These are phyloP conservation scores for Nesidiocoris tenuis DNA, from an alignment of 2,888 invertebrate species.

Conservation along the genomic window DNA sequence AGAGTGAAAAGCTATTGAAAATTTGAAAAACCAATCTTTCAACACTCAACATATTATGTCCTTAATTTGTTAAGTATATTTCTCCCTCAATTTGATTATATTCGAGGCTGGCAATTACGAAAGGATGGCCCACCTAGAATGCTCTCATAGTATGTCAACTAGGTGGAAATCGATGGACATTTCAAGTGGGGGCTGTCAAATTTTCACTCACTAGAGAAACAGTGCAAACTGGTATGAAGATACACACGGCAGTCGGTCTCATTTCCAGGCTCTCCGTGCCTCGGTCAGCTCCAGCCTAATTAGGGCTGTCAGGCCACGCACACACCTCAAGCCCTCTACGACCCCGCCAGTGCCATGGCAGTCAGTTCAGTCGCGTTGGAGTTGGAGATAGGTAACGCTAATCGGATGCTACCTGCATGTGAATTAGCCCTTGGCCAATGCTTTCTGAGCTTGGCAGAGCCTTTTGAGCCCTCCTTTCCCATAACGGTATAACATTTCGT, in stretches of 20 bases:
- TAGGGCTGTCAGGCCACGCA: not conserved
- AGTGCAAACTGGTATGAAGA: too few species aligned
- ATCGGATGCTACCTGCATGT: slow-evolving; percentile 28
- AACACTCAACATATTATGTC: too few species aligned
- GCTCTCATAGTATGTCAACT: too few species aligned
- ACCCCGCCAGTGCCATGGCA: not conserved
- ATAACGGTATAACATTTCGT: not conserved
- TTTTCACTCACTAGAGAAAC: too few species aligned
- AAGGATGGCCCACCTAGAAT: too few species aligned
- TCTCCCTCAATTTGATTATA: too few species aligned
- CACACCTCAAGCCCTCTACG: not conserved
- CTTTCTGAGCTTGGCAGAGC: not conserved
- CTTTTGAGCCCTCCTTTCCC: not conserved
- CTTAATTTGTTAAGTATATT: too few species aligned
- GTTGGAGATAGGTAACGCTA: slow-evolving; percentile 12
- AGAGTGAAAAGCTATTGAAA: too few species aligned
- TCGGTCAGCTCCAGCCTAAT: not conserved
- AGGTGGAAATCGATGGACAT: too few species aligned
- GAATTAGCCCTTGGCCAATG: slow-evolving; percentile 9
- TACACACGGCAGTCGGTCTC: not conserved
- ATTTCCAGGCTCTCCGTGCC: not conserved
- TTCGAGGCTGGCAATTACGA: too few species aligned
- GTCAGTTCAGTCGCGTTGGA: not conserved
- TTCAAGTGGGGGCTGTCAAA: too few species aligned
- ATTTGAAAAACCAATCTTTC: too few species aligned